Conservation (phyloP, 2,113 vertebrate species). For the Oryzias celebensis region DNA sequence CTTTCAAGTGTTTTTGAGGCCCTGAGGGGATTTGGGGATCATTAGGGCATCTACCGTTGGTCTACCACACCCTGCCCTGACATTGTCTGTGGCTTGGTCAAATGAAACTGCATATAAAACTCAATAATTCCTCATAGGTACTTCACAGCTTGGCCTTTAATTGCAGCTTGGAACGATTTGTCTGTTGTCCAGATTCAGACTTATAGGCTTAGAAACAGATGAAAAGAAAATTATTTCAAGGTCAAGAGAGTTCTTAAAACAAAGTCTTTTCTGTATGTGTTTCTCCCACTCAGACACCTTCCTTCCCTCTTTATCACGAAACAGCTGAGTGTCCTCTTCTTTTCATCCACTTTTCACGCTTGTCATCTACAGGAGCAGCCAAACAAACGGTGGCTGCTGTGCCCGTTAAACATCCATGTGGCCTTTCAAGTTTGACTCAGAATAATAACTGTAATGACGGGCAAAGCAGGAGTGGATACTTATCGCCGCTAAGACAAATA, state of each 20-base stretch:
- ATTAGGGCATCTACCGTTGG: constrained; percentile 56
- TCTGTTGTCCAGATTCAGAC: not conserved
- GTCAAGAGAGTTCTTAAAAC: constrained; percentile 22
- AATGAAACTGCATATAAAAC: constrained; percentile 60
- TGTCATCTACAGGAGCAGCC: constrained; percentile 35
- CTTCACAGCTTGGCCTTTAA: constrained; percentile 4
- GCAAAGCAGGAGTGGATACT: constrained; percentile 57
- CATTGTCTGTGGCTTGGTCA: constrained; percentile 64
- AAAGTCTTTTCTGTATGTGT: constrained; percentile 33
- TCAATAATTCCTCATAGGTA: constrained; percentile 42
- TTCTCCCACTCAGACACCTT: constrained; percentile 28
- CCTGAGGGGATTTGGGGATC: constrained; percentile 53
- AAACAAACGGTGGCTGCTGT: constrained; percentile 35
- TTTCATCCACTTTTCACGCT: constrained; percentile 1
- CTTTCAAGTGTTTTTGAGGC: constrained; percentile 62
- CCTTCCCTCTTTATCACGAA: constrained; percentile 38
- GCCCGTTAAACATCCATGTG: constrained; percentile 49
- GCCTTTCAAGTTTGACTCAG: constrained; percentile 69
- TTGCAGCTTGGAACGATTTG: not conserved
- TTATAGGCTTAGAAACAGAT: constrained; percentile 4
- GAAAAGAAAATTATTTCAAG: constrained; percentile 17
- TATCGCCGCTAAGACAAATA: constrained; percentile 61
- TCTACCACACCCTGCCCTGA: constrained; percentile 62
- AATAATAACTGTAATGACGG: constrained; percentile 67
- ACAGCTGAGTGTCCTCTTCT: constrained; percentile 11